Percentiles rank a stretch among this genome's conserved stretches.
phyloP scores from a whole-genome alignment of 2,888 invertebrate species.

The Argyresthia albistria region DNA sequence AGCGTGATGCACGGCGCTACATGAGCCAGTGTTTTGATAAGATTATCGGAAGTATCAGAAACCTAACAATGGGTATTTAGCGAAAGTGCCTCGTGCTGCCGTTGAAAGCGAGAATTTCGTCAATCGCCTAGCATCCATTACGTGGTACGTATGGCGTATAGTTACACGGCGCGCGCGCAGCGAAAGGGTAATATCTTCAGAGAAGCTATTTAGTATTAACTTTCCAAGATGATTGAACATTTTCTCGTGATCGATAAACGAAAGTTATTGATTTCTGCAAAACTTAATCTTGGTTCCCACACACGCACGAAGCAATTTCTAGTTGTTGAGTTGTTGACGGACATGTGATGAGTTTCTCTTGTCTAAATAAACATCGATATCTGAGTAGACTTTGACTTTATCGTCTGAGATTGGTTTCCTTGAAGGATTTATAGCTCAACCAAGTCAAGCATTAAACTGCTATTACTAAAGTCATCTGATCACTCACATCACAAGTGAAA shows the following conservation, averaged over 20 bases:
- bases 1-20: conserved; percentile 18
- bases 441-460: not conserved
- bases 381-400: not conserved
- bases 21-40: conserved; percentile 14
- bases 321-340: not conserved
- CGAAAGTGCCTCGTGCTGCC: conserved; percentile 20
- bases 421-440: too few species aligned
- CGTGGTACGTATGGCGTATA: not conserved
- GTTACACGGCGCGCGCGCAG: not conserved
- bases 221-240: conserved; percentile 1
- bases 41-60: conserved; percentile 10
- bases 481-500: too few species aligned
- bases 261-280: conserved; percentile 1
- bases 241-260: conserved; percentile 1
- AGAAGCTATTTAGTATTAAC: not conserved
- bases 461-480: not conserved
- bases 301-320: not conserved
- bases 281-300: not conserved
- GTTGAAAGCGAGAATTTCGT: conserved; percentile 24
- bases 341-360: not conserved
- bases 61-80: conserved; percentile 23
- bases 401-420: not conserved
- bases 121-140: not conserved
- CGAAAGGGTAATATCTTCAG: not conserved
- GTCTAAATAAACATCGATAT: not conserved